phyloP scores from a whole-genome alignment of 2,113 vertebrate species.

The Craseonycteris thonglongyai region DNA sequence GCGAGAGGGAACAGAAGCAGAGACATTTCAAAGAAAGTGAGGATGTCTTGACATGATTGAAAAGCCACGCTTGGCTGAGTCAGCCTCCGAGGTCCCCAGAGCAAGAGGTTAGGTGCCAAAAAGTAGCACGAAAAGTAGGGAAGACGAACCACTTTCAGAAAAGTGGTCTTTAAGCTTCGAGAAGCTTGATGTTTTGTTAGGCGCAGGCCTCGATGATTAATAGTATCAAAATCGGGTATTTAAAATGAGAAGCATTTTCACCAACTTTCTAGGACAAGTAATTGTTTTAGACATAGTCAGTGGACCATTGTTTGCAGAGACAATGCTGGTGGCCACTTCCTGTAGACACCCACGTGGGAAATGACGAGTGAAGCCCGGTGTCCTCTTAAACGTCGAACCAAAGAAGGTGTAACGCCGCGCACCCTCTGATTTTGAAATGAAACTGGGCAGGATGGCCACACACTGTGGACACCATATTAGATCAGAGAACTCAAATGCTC shows the following conservation, averaged over 20 bases:
- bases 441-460: neutral
- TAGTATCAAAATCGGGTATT: neutral
- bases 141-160: neutral
- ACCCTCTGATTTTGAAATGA: neutral
- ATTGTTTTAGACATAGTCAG: neutral
- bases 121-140: neutral
- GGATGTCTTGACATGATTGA: neutral
- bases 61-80: neutral
- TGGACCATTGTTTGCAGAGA: neutral
- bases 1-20: neutral
- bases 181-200: neutral
- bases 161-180: neutral
- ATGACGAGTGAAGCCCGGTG: neutral
- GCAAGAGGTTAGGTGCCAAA: neutral
- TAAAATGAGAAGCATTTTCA: neutral
- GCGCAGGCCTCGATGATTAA: neutral
- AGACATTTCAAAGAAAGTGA: neutral
- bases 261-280: neutral
- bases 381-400: neutral
- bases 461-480: rapidly evolving
- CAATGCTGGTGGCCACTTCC: neutral
- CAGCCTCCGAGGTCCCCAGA: neutral
- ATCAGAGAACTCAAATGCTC: rapidly evolving
- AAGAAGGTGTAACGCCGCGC: neutral
- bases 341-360: neutral